Evolutionary conservation across 2,113 vertebrate species (phyloP).

Genomic region (Irena cyanogastra): DNA sequence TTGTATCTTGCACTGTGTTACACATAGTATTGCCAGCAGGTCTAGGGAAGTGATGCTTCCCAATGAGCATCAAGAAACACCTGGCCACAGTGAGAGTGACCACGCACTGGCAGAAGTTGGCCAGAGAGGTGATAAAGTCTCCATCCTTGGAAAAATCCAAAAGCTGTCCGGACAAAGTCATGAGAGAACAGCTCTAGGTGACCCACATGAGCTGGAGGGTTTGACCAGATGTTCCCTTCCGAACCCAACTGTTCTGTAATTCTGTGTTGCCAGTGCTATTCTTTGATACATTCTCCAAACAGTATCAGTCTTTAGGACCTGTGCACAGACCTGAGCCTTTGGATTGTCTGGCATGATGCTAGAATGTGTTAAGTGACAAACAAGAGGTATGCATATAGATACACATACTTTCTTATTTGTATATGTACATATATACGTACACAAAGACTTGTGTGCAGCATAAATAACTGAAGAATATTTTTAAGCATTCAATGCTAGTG

Average conservation of each 20-base stretch:
- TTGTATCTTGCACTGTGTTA: neutral
- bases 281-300: neutral
- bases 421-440: neutral
- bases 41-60: neutral
- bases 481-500: neutral
- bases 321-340: neutral
- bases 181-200: neutral
- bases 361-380: neutral
- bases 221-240: neutral
- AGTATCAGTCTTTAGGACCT: neutral
- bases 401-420: neutral
- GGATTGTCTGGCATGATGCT: neutral
- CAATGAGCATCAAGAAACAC: neutral
- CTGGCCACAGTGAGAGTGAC: neutral
- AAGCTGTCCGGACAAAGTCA: neutral
- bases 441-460: neutral
- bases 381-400: neutral
- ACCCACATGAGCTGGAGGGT: accelerated
- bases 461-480: neutral
- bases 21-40: neutral
- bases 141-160: neutral
- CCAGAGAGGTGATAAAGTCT: neutral
- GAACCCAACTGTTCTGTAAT: accelerated
- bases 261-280: neutral
- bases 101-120: neutral